Evolutionary conservation across 1,140 invertebrate genomes (phyloP).

Genomic region (Ladona fulva): DNA sequence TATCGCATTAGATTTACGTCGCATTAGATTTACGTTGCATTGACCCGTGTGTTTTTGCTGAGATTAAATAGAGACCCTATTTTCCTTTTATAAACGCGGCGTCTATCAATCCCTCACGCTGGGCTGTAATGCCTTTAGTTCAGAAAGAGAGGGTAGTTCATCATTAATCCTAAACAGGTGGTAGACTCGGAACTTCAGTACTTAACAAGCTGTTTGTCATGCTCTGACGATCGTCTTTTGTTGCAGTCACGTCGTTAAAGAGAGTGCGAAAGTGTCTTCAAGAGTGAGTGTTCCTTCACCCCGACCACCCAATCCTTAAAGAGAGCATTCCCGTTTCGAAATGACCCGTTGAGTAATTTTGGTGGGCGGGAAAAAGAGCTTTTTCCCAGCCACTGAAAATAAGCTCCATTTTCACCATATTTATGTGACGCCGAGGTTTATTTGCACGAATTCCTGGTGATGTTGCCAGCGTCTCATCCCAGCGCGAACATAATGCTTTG

Average conservation of each 20-base stretch:
- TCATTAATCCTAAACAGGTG: neutral
- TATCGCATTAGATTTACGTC: no score
- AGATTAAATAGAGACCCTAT: no score
- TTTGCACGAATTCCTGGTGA: neutral
- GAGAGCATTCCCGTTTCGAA: neutral
- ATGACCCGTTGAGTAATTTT: conserved; percentile 6
- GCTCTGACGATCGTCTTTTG: neutral
- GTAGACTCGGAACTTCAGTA: neutral
- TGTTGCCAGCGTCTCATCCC: neutral
- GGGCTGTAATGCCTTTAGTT: no score
- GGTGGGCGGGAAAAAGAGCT: neutral
- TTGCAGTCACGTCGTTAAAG: neutral
- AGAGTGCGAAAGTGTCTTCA: neutral
- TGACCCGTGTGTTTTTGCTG: no score
- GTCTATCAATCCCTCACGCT: no score
- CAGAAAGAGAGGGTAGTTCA: neutral
- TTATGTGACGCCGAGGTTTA: neutral
- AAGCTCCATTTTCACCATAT: conserved; percentile 1
- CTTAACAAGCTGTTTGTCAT: neutral
- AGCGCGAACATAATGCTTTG: neutral
- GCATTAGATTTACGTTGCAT: no score
- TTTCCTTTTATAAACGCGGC: no score
- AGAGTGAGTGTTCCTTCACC: neutral
- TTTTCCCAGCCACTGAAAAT: neutral
- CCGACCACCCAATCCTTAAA: neutral